Evolutionary conservation across 2,888 invertebrate species (phyloP).

Genomic region (Stenotaenia linearis): DNA sequence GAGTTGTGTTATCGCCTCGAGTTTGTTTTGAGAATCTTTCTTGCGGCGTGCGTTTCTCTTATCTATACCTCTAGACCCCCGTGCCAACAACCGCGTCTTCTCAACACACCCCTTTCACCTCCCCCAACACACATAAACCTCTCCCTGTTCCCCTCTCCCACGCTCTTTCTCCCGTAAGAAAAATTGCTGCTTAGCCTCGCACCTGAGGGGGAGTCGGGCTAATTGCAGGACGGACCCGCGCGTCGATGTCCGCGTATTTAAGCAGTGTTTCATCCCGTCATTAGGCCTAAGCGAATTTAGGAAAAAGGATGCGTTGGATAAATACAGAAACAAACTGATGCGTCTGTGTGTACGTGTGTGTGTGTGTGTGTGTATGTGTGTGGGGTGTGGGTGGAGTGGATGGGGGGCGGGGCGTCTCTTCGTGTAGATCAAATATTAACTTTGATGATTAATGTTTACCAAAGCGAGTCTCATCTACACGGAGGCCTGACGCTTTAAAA

Average conservation of each 20-base stretch:
- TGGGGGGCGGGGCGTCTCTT: slow-evolving; percentile 6
- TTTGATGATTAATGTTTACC: slow-evolving; percentile 32
- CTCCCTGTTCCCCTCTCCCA: not conserved
- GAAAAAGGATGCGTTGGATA: not conserved
- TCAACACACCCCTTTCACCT: not conserved
- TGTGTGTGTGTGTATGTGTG: not conserved
- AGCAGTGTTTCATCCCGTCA: not conserved
- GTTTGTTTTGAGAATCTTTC: slow-evolving; percentile 13
- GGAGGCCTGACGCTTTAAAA: slow-evolving; percentile 28
- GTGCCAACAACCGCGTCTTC: slow-evolving; percentile 15
- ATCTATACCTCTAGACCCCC: slow-evolving; percentile 5
- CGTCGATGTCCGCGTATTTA: not conserved
- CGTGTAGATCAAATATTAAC: slow-evolving; percentile 31
- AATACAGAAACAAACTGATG: slow-evolving; percentile 19
- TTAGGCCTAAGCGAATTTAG: not conserved
- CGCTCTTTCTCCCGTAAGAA: not conserved
- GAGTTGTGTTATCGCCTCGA: slow-evolving; percentile 3
- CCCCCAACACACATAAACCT: not conserved
- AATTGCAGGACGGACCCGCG: not conserved
- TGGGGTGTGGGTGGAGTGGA: not conserved
- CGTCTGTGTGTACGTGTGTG: not conserved
- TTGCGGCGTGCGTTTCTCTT: slow-evolving; percentile 7
- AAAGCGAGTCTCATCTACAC: slow-evolving; percentile 7
- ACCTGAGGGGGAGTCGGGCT: not conserved
- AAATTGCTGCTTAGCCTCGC: not conserved